phyloP scores from a whole-genome alignment of 1,140 invertebrate species.

The Lordiphosa stackelbergi region DNA sequence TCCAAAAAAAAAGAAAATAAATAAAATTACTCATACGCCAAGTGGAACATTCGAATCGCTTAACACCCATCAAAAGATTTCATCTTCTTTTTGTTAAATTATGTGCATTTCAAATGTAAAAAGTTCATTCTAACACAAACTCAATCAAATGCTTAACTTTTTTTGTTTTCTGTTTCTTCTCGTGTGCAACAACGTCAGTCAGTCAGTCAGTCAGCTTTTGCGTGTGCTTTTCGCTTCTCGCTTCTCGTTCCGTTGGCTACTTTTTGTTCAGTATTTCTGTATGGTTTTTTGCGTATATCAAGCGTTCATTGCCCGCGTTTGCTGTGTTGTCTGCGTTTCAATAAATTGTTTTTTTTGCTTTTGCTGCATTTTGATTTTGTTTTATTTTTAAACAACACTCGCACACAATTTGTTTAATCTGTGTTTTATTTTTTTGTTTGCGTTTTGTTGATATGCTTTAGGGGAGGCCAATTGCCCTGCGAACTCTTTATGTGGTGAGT shows the following conservation, averaged over 20 bases:
- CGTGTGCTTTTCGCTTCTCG: constrained; percentile 40
- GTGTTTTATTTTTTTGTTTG: constrained; percentile 29
- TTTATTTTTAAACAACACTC: constrained; percentile 53
- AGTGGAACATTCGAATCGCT: constrained; percentile 27
- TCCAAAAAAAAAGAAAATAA: constrained; percentile 1
- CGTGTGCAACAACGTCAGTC: constrained; percentile 37
- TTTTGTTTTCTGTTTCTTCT: not conserved
- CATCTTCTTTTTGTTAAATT: constrained; percentile 37
- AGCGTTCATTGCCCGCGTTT: constrained; percentile 68
- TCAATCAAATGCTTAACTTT: constrained; percentile 60
- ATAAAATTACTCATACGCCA: constrained; percentile 54
- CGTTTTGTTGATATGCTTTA: constrained; percentile 20
- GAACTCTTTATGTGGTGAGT: constrained; percentile 26
- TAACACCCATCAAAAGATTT: constrained; percentile 1
- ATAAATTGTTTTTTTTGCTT: constrained; percentile 8
- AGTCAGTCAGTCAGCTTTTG: constrained; percentile 29
- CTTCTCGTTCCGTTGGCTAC: constrained; percentile 54
- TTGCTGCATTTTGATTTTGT: constrained; percentile 54
- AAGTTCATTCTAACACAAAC: constrained; percentile 61
- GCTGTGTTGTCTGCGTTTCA: constrained; percentile 29
- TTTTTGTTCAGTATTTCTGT: constrained; percentile 23
- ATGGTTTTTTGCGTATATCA: constrained; percentile 59
- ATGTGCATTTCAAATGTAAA: constrained; percentile 60
- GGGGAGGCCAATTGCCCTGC: constrained; percentile 22
- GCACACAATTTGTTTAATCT: constrained; percentile 61